Evolutionary conservation across 2,113 vertebrate genomes (phyloP).

Genomic region (Alaudala cheleensis): DNA sequence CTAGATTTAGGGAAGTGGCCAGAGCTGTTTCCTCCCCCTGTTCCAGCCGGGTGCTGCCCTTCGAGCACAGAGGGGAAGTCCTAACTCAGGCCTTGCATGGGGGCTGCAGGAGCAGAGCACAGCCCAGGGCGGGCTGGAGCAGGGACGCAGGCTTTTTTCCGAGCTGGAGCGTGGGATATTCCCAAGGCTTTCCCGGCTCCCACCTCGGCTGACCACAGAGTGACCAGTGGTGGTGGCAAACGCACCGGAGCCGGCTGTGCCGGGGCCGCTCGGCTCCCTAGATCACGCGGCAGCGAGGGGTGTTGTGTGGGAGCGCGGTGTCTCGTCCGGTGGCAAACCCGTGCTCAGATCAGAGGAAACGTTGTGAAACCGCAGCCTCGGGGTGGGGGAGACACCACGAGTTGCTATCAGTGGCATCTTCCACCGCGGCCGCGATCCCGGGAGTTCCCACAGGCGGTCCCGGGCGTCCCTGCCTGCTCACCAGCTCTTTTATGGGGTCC

Average conservation of each 20-base stretch:
- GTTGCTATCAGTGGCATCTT: not conserved
- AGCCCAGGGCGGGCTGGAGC: not conserved
- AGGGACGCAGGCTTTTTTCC: not conserved
- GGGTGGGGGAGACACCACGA: not conserved
- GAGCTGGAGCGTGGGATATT: rapidly evolving
- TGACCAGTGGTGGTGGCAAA: not conserved
- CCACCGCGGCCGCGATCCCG: rapidly evolving
- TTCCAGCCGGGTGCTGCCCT: not conserved
- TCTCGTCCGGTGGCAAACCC: not conserved
- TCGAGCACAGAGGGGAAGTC: not conserved
- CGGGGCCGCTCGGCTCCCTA: rapidly evolving
- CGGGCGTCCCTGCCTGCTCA: not conserved
- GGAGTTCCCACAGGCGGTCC: not conserved
- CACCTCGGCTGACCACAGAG: rapidly evolving
- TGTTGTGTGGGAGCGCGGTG: not conserved
- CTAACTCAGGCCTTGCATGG: not conserved
- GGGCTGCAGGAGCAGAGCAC: not conserved
- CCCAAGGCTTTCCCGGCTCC: rapidly evolving
- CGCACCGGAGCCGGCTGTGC: not conserved
- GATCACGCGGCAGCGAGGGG: not conserved
- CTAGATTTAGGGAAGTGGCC: conserved; percentile 7
- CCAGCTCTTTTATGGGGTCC: not conserved
- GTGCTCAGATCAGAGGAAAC: conserved; percentile 25
- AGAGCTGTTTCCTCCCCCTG: not conserved
- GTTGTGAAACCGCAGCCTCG: conserved; percentile 7